Evolutionary conservation across 2,888 invertebrate species (phyloP).

Genomic region (Drosophila formosana): DNA sequence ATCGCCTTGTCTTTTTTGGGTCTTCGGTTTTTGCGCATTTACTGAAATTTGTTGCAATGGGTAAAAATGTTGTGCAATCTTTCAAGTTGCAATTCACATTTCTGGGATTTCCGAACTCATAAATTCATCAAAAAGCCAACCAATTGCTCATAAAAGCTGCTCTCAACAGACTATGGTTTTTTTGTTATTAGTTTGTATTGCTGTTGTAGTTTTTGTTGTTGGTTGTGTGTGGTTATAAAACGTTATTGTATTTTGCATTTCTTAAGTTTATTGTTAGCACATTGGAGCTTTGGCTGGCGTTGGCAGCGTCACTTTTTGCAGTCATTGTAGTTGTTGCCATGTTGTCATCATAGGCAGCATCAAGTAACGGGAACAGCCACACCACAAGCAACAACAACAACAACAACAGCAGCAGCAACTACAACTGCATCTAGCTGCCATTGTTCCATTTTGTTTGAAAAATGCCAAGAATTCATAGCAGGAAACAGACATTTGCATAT

Average conservation of each 20-base stretch:
- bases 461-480: slow-evolving; percentile 56
- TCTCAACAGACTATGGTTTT: not conserved
- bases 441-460: slow-evolving; percentile 59
- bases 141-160: not conserved
- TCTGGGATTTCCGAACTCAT: slow-evolving; percentile 4
- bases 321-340: slow-evolving; percentile 9
- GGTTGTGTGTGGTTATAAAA: slow-evolving; percentile 6
- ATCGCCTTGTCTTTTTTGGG: not conserved
- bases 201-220: not conserved
- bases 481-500: slow-evolving; percentile 72
- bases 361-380: not conserved
- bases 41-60: not conserved
- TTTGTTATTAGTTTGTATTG: slow-evolving; percentile 2
- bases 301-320: slow-evolving; percentile 30
- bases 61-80: not conserved
- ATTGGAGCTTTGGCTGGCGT: slow-evolving; percentile 45
- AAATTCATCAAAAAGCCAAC: slow-evolving; percentile 6
- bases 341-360: slow-evolving; percentile 32
- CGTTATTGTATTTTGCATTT: slow-evolving; percentile 38
- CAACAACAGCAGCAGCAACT: not conserved
- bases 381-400: not conserved
- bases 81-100: not conserved
- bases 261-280: slow-evolving; percentile 62
- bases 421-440: slow-evolving; percentile 30
- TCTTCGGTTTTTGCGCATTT: not conserved